phyloP scores from a whole-genome alignment of 2,113 vertebrate species.

The Corynorhinus townsendii region DNA sequence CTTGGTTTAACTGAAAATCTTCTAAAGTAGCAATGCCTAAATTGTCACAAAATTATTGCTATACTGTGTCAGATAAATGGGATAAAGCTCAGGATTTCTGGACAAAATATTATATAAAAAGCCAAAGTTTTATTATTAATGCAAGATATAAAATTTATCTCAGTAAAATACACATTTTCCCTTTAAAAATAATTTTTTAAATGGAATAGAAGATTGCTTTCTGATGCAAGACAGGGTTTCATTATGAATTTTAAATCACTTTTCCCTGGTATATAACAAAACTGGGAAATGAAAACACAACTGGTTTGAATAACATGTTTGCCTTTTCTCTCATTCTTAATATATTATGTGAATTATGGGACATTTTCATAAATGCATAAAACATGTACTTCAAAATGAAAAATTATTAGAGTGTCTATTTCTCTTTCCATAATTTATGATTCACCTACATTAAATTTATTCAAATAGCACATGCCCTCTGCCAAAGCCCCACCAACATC shows the following conservation, averaged over 20 bases:
- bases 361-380: slow-evolving; percentile 69
- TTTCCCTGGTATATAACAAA: slow-evolving; percentile 49
- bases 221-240: slow-evolving; percentile 43
- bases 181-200: slow-evolving; percentile 50
- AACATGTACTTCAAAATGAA: slow-evolving; percentile 62
- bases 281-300: slow-evolving; percentile 53
- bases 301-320: slow-evolving; percentile 66
- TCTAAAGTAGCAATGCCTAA: background rate
- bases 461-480: background rate
- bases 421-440: slow-evolving; percentile 61
- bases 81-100: background rate
- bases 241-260: slow-evolving; percentile 72
- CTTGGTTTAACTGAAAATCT: slow-evolving; percentile 17
- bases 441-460: slow-evolving; percentile 54
- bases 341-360: slow-evolving; percentile 55
- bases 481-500: background rate
- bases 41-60: background rate
- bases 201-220: slow-evolving; percentile 50
- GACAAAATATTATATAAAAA: background rate
- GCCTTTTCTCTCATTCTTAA: slow-evolving; percentile 59
- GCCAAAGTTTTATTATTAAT: background rate
- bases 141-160: slow-evolving; percentile 36
- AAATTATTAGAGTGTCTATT: slow-evolving; percentile 53
- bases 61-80: slow-evolving; percentile 29
- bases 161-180: slow-evolving; percentile 37